Evolutionary conservation across 2,888 invertebrate genomes (phyloP), one percentile per base, ranked within the genome.

Genomic region (Amphimallon solstitiale): DNA sequence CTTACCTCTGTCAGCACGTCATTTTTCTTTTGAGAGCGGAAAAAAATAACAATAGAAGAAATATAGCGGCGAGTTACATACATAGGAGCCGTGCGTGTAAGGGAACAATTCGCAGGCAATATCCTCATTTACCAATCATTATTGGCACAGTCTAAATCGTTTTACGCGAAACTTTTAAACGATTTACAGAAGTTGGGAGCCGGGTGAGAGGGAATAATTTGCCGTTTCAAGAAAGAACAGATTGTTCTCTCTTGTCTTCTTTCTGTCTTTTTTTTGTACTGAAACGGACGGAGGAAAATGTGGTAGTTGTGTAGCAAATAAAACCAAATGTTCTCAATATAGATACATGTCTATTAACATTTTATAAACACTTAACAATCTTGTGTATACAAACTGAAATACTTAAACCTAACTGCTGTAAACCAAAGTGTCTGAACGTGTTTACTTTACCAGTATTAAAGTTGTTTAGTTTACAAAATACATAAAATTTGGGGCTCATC

Each of bases 401-500:
- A 79, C 79, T 80, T 78, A 79, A 78, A 78, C 73, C 75, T 72
- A 73, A 72, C 76, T 77, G 76, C 76, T 78, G 78, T 80, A 81
- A 80, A 80, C 80, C 74, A 72, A 76, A 76, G 76, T 75, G 76
- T 77, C 76, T 77, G 75, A 73, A 73, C 73, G 73, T 76, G 74
- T 80, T 79, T 79, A 77, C 79, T 78, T 76, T 73, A 74, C 75
- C 76, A 75, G 74, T 75, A 77, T 75, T 74, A 75, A 73, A 73
- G 74, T 74, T 75, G 74, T 80, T 79, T 79, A 76, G 80, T 78
- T 76, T 73, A 75, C 76, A 69, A 71, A 68, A 72, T 71, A 71
- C 73, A 76, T 75, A 78, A 80, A 79, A 80, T 79, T 79, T 79
- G 79, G 79, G 77, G 76, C 78, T 78, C 79, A 79, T 80, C 80